Percentiles rank a stretch among this genome's conserved stretches.
These are phyloP conservation scores for Heliconius ethilla DNA, from an alignment of 2,888 invertebrate species.

Conservation along the genomic window DNA sequence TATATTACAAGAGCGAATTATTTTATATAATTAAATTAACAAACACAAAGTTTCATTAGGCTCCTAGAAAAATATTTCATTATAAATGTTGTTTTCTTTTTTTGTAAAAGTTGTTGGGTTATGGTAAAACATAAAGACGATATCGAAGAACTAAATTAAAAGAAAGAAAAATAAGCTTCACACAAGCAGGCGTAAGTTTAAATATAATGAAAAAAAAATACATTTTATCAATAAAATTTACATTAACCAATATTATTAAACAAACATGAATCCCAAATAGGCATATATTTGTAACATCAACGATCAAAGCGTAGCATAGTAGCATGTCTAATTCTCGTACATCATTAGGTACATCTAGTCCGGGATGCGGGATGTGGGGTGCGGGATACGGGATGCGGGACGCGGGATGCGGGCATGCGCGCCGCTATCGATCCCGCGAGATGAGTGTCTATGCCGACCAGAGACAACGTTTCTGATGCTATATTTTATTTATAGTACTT, in stretches of 20 bases:
- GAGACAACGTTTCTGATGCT: slow-evolving; percentile 30
- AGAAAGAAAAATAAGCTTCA: not conserved
- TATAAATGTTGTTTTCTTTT: too few species aligned
- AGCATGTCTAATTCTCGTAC: slow-evolving; percentile 39
- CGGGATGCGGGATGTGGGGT: slow-evolving; percentile 47
- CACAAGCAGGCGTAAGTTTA: too few species aligned
- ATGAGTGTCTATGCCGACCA: slow-evolving; percentile 51
- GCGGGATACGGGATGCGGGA: slow-evolving; percentile 61
- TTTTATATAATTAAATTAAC: not conserved
- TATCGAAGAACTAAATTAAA: not conserved
- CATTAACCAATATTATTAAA: not conserved
- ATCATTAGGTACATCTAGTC: slow-evolving; percentile 46
- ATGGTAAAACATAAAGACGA: too few species aligned
- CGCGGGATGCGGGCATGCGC: slow-evolving; percentile 62
- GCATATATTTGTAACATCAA: slow-evolving; percentile 17
- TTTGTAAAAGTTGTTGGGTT: too few species aligned
- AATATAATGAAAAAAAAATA: not conserved
- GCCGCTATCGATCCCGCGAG: slow-evolving; percentile 67
- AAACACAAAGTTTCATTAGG: not conserved
- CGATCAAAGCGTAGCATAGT: slow-evolving; percentile 32
- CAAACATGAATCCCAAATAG: not conserved
- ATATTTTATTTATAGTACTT: slow-evolving; percentile 15
- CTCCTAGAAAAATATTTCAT: not conserved
- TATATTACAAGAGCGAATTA: too few species aligned
- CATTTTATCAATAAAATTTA: not conserved